phyloP scores from a whole-genome alignment of 2,113 vertebrate species.

The Amia ocellicauda region DNA sequence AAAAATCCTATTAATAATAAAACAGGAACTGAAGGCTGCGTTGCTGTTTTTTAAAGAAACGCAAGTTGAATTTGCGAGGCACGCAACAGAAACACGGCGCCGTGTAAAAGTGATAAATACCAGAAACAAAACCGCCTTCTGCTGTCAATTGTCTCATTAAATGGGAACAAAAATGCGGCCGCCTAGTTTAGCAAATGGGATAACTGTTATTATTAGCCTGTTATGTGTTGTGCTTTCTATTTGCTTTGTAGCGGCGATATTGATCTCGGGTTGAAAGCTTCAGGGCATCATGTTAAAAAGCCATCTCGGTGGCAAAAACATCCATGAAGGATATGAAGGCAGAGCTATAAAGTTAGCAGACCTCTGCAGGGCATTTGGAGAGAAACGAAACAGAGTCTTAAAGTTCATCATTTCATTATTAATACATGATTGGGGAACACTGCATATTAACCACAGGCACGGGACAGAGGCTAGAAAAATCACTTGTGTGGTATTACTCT shows the following conservation, averaged over 20 bases:
- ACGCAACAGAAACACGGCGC: slow-evolving; percentile 64
- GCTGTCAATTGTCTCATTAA: neutral
- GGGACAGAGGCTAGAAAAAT: no score
- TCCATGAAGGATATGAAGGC: neutral
- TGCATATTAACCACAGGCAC: no score
- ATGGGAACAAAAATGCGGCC: slow-evolving; percentile 3
- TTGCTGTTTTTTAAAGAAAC: neutral
- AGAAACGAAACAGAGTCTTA: no score
- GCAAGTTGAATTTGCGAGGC: slow-evolving; percentile 10
- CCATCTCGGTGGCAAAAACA: neutral
- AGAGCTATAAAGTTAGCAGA: neutral
- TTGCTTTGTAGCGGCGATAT: neutral
- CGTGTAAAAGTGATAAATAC: slow-evolving; percentile 39
- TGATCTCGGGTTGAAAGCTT: slow-evolving; percentile 5
- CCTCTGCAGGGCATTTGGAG: no score
- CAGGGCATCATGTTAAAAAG: slow-evolving; percentile 9
- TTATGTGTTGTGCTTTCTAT: neutral
- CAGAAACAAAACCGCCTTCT: neutral
- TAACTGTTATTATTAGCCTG: slow-evolving; percentile 8
- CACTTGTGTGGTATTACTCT: no score
- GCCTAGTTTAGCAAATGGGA: slow-evolving; percentile 13
- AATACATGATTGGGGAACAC: no score
- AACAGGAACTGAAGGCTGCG: neutral
- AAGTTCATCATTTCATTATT: no score
- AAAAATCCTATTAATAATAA: slow-evolving; percentile 20